These are phyloP conservation scores for Limnothrissa miodon DNA, from an alignment of 2,113 vertebrate genomes.

Conservation along the genomic window DNA sequence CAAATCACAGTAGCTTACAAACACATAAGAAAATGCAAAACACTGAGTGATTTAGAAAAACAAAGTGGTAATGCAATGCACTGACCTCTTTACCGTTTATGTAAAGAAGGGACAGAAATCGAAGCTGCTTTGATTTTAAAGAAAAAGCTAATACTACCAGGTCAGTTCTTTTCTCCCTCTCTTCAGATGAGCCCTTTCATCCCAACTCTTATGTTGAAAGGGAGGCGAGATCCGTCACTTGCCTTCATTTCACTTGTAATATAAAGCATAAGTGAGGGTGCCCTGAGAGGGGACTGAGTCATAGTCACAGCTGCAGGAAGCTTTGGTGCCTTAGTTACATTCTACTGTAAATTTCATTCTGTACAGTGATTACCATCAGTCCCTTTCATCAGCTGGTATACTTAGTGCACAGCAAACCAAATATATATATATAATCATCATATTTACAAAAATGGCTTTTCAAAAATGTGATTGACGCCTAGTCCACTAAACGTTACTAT, in stretches of 20 bases:
- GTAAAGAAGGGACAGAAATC: slow-evolving; percentile 8
- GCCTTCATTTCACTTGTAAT: background rate
- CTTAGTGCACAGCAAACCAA: background rate
- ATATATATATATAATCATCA: background rate
- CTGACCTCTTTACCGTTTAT: background rate
- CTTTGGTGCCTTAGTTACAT: background rate
- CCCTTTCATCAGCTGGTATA: background rate
- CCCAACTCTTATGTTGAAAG: background rate
- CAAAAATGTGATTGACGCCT: background rate
- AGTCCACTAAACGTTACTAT: background rate
- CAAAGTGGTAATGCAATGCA: background rate
- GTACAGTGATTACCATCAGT: background rate
- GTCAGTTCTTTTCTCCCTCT: slow-evolving; percentile 24
- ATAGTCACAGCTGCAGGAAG: background rate
- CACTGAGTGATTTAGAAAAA: background rate
- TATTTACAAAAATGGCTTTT: background rate
- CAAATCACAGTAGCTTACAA: background rate
- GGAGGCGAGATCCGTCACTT: background rate
- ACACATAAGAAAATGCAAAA: too few relatives aligned
- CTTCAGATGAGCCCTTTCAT: slow-evolving; percentile 25
- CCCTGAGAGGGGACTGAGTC: background rate
- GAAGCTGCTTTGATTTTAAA: slow-evolving; percentile 20
- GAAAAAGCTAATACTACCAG: background rate
- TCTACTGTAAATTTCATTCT: background rate
- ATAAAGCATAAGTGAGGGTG: background rate